Evolutionary conservation across 37 sponge, comb jelly and placozoan genomes (phyloP), one percentile per base, ranked within the genome.

Genomic region (Corticium candelabrum): DNA sequence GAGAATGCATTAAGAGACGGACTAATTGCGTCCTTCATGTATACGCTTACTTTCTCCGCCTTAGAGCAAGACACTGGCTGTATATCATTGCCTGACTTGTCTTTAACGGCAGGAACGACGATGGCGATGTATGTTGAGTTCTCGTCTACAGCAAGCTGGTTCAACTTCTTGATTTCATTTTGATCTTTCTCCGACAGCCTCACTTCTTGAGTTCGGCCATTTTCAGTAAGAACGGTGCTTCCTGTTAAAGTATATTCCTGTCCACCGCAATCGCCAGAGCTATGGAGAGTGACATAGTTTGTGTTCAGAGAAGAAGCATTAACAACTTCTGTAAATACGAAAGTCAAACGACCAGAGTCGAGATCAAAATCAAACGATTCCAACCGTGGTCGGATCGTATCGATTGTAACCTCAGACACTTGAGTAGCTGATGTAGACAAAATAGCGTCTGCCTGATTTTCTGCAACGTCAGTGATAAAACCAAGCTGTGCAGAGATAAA

Each of bases 1-100:
- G 83, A 84, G 73, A 87, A 94, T 0, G 86, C 85, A n/a, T 76
- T 67, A 41, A 94, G 75, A 15, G 56, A 68, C 31, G 95, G 95
- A 41, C 80, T 72, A 15, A 84, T 82, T 3, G 69, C 21, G 84
- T 94, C 95, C 39, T 78, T 68, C 1, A 77, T 83, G 82, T 81
- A 90, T 0, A 56, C 33, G n/a, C 35, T 76, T 3, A 90, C 91
- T 71, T 37, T 80, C 34, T 85, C 34, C 30, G 91, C 87, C 30
- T 38, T 34, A 5, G 35, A 56, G 0, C 41, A 32, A 0, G 74
- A 34, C 34, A 90, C 88, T 27, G 41, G 37, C 0, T 35, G 1
- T 1, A 94, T 78, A 4, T 27, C 75, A 79, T 94, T 94, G 2
- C 84, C 83, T 82, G 81, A 80, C 41, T 78, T 87, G 79, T 94